Conservation (phyloP, 2,797 vertebrate genomes). For the Ataeniobius toweri region DNA sequence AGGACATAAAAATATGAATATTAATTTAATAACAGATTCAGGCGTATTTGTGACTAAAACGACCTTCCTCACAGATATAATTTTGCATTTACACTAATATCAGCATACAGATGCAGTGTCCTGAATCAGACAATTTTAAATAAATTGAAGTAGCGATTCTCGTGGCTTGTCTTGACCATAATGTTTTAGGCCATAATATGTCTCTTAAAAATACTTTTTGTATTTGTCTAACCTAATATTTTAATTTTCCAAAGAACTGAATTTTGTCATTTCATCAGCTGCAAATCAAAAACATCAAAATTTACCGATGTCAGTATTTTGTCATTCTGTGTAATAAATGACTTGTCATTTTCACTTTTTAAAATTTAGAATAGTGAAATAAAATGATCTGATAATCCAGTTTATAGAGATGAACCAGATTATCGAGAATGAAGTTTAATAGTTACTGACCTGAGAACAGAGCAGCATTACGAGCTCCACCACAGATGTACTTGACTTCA, state of each 20-base stretch:
- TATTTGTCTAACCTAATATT: background rate
- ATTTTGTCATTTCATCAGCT: too few species aligned
- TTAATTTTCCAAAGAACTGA: background rate
- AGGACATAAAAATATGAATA: too few species aligned
- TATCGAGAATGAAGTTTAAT: conserved; percentile 6
- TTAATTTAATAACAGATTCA: too few species aligned
- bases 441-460: conserved; percentile 91
- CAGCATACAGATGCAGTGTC: too few species aligned
- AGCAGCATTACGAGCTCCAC: conserved; percentile 98
- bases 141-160: background rate
- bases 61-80: too few species aligned
- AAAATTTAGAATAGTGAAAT: background rate
- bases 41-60: too few species aligned
- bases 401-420: background rate
- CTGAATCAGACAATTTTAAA: too few species aligned
- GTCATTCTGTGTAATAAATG: background rate
- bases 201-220: background rate
- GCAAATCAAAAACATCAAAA: too few species aligned
- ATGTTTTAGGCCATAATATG: background rate
- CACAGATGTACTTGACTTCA: conserved; percentile 98
- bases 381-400: background rate
- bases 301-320: too few species aligned
- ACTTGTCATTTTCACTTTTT: background rate
- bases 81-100: too few species aligned
- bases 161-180: background rate